Evolutionary conservation across 2,797 vertebrate species (phyloP), one percentile per base, ranked within the genome.

Genomic region (Sphenopsis melanotis): DNA sequence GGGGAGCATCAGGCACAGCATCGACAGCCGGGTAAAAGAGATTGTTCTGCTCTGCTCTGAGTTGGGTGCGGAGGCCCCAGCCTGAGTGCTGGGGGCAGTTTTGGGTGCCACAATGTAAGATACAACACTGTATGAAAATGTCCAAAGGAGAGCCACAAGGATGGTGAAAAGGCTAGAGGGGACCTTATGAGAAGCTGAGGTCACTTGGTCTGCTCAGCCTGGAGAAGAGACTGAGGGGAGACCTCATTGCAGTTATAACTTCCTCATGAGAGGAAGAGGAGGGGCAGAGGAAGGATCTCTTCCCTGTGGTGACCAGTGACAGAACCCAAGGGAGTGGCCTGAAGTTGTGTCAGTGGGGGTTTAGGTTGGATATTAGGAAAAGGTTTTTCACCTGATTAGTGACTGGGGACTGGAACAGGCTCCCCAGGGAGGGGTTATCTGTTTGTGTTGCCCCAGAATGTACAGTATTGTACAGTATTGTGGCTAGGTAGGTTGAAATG

Each of bases 1-100:
- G 61, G 10, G 20, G 15, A 0, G 1, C 36, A 65, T 22, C 69
- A 65, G 24, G 42, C 3, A 20, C 30, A 47, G 70, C 52, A 49
- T 32, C 0, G 0, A 4, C 36, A 36, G 42, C 32, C 0, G 0
- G 36, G 32, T 18, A 36, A 36, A 65, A 17, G 26, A 21, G 26
- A 57, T 32, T 83, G 50, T 57, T 42, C 81, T 0, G 0, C 34
- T 56, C 24, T 64, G 59, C 36, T 41, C n/a, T 34, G 55, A 4
- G 5, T 30, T 49, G 34, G 8, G 8, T 34, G 55, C 1, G 0
- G n/a, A 34, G 55, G 27, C 50, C 41, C 24, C 13, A 34, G 5
- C 14, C 39, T 0, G 1, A 65, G 6, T 30, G 0, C 4, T 74
- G 32, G 1, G 20, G 0, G 6, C 50, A 49, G 12, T 1, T 72